Evolutionary conservation across 2,888 invertebrate species (phyloP).

Genomic region (Drosophila mimica): DNA sequence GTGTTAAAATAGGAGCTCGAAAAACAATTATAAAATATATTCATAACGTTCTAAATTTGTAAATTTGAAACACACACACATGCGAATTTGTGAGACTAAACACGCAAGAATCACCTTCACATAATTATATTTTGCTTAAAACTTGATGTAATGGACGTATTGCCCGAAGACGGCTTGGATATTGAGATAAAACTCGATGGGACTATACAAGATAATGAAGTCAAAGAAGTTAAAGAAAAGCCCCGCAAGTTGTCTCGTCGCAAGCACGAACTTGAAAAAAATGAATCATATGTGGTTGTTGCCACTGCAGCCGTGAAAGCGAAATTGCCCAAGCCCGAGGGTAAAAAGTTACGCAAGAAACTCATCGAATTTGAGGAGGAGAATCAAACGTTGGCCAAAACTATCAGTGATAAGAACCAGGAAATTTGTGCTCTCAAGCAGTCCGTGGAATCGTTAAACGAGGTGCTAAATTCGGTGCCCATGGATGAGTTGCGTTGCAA

Average conservation of each 20-base stretch:
- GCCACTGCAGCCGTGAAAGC: conserved; percentile 36
- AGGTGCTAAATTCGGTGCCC: conserved; percentile 81
- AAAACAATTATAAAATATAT: conserved; percentile 32
- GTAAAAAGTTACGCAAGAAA: conserved; percentile 75
- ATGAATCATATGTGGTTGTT: conserved; percentile 54
- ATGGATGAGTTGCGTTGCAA: conserved; percentile 81
- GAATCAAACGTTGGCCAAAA: conserved; percentile 73
- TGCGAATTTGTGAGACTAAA: conserved; percentile 21
- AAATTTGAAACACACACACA: conserved; percentile 47
- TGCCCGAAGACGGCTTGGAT: conserved; percentile 46
- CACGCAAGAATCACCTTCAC: conserved; percentile 21
- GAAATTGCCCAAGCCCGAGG: conserved; percentile 28
- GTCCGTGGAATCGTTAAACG: conserved; percentile 80
- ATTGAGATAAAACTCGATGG: conserved; percentile 10
- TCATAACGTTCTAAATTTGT: conserved; percentile 48
- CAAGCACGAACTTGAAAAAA: conserved; percentile 37
- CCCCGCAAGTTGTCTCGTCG: conserved; percentile 38
- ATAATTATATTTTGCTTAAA: conserved; percentile 40
- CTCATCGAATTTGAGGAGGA: conserved; percentile 70
- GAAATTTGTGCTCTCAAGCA: conserved; percentile 81
- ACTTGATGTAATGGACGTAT: conserved; percentile 65
- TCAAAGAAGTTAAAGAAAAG: conserved; percentile 11
- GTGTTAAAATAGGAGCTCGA: conserved; percentile 20
- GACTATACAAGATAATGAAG: conserved; percentile 2
- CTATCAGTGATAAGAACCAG: conserved; percentile 74